Evolutionary conservation across 1,140 invertebrate genomes (phyloP).

Genomic region (Megalonaias nervosa): DNA sequence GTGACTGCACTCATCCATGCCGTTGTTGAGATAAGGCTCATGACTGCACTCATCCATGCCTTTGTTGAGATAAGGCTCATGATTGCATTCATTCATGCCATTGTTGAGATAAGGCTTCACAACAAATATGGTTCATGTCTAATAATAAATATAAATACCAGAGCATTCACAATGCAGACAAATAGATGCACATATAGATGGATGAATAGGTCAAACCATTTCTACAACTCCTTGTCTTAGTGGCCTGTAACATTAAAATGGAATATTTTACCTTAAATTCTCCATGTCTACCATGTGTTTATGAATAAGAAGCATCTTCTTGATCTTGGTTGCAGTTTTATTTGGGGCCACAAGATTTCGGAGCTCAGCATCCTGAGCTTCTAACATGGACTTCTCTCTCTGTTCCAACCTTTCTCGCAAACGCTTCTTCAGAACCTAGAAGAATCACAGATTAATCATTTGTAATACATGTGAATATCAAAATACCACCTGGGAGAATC

Average conservation of each 20-base stretch:
- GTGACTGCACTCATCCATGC: no score
- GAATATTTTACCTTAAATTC: conserved; percentile 59
- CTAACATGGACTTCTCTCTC: conserved; percentile 55
- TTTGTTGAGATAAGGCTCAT: no score
- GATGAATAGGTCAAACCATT: not conserved
- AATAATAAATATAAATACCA: not conserved
- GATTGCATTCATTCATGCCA: not conserved
- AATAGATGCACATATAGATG: not conserved
- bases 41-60: no score
- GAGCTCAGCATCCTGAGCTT: conserved; percentile 58
- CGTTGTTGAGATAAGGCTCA: not conserved
- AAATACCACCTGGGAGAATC: not conserved
- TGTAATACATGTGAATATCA: not conserved
- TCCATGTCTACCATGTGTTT: conserved; percentile 67
- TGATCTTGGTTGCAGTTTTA: conserved; percentile 59
- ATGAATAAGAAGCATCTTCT: conserved; percentile 53
- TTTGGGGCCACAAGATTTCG: conserved; percentile 44
- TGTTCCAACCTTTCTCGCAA: conserved; percentile 52
- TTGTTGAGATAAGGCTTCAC: not conserved
- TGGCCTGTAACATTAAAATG: not conserved
- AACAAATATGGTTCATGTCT: not conserved
- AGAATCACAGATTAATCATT: not conserved
- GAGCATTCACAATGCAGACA: not conserved
- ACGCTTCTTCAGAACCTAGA: conserved; percentile 50
- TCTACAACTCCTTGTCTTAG: not conserved